A percentile compares a stretch with the other conserved stretches of the same genome.
Evolutionary conservation across 2,113 vertebrate genomes (phyloP).

Genomic region (Seriola quinqueradiata): DNA sequence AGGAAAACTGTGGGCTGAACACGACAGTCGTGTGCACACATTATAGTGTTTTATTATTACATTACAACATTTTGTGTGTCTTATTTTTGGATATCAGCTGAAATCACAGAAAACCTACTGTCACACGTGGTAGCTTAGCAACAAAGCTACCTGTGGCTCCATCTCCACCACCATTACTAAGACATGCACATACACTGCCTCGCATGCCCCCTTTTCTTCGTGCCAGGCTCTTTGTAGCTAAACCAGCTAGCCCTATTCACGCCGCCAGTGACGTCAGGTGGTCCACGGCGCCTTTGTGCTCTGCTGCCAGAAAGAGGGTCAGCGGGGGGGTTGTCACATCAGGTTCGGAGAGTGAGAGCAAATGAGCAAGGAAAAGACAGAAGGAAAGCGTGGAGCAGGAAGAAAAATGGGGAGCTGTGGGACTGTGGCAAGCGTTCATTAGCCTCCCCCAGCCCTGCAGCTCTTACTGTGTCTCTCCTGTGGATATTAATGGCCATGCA

Average conservation of each 20-base stretch:
- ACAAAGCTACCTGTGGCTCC: conserved; percentile 60
- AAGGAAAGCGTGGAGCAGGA: conserved; percentile 26
- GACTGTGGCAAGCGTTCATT: conserved; percentile 25
- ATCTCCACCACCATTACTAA: conserved; percentile 25
- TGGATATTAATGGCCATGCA: conserved; percentile 48
- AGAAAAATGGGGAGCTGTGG: conserved; percentile 21
- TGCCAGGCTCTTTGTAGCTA: conserved; percentile 40
- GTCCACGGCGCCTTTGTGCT: conserved; percentile 65
- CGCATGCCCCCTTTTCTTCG: conserved; percentile 26
- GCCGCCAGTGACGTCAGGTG: conserved; percentile 67
- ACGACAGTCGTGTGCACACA: background rate
- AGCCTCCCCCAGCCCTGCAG: background rate
- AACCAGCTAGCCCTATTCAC: conserved; percentile 58
- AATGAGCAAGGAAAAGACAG: conserved; percentile 50
- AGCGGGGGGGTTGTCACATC: conserved; percentile 64
- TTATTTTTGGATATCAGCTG: conserved; percentile 59
- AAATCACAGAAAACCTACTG: conserved; percentile 30
- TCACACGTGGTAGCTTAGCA: conserved; percentile 66
- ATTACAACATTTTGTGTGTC: conserved; percentile 27
- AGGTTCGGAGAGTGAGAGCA: conserved; percentile 49
- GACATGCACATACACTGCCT: conserved; percentile 21
- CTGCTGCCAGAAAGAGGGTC: conserved; percentile 53
- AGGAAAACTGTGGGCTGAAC: conserved; percentile 2
- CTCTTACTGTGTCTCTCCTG: conserved; percentile 22
- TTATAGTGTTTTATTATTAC: background rate